These are phyloP conservation scores for Oxyruncus cristatus DNA, from an alignment of 2,113 vertebrate species.

Conservation along the genomic window DNA sequence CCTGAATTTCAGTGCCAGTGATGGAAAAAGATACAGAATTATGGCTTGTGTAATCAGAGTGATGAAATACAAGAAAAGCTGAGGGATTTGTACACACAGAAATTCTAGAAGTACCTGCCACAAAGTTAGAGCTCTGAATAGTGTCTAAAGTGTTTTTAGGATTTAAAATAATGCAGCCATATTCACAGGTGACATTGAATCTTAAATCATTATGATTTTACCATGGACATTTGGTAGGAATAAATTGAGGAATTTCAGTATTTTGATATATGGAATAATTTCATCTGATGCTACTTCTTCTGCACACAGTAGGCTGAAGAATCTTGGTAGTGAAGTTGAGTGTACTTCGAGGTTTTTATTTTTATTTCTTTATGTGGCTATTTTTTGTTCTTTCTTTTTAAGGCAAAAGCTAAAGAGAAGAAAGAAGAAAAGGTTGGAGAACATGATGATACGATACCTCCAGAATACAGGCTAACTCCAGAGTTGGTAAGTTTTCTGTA, in stretches of 20 bases:
- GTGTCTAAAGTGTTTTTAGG: background rate
- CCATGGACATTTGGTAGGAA: background rate
- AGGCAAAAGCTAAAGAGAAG: conserved; percentile 77
- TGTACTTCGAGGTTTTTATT: background rate
- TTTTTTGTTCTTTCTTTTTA: background rate
- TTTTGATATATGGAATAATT: background rate
- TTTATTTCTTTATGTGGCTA: background rate
- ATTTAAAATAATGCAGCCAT: background rate
- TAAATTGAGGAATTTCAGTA: background rate
- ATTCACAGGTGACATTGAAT: rapidly evolving
- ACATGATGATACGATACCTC: conserved; percentile 65
- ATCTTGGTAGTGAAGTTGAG: background rate
- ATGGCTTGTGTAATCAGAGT: background rate
- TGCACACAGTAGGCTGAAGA: background rate
- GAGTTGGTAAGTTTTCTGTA: conserved; percentile 41
- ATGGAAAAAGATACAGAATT: background rate
- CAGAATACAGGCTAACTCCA: conserved; percentile 67
- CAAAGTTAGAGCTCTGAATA: background rate
- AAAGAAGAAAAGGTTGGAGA: conserved; percentile 72
- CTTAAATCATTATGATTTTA: background rate
- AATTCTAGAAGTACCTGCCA: background rate
- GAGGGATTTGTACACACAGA: background rate
- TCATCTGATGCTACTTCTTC: background rate
- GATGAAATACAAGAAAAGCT: background rate
- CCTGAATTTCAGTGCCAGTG: background rate